A percentile compares a stretch with the other conserved stretches of the same genome.
phyloP scores from a whole-genome alignment of 35 echinoderm and acorn worm species.

The Ptychodera flava region DNA sequence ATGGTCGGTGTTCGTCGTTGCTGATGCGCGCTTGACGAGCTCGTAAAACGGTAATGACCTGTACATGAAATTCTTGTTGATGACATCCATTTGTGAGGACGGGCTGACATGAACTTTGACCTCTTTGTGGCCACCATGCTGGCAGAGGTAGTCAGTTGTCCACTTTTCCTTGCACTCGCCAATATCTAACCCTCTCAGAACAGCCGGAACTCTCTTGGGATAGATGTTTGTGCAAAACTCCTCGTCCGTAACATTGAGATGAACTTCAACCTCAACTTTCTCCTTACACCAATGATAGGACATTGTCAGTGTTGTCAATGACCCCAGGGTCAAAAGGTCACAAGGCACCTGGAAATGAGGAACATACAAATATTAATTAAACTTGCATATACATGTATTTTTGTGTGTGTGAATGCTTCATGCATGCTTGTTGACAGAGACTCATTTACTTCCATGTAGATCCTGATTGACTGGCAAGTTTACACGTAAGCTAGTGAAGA shows the following conservation, averaged over 20 bases:
- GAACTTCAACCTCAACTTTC: background rate
- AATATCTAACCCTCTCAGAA: slow-evolving; percentile 65
- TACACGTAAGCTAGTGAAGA: too few species aligned
- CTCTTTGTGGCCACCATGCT: slow-evolving; percentile 38
- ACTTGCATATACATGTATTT: too few species aligned
- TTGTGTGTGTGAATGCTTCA: too few species aligned
- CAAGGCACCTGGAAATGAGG: too few species aligned
- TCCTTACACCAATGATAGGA: background rate
- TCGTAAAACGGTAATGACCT: slow-evolving; percentile 67
- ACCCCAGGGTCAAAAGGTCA: background rate
- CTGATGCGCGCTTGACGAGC: slow-evolving; percentile 37
- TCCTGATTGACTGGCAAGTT: too few species aligned
- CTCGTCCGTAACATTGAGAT: background rate
- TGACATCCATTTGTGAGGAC: slow-evolving; percentile 64
- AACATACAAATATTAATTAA: too few species aligned
- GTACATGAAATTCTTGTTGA: slow-evolving; percentile 84
- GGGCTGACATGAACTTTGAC: slow-evolving; percentile 92
- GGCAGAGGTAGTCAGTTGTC: slow-evolving; percentile 52
- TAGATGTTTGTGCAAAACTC: background rate
- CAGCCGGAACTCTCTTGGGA: slow-evolving; percentile 47
- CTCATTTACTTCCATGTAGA: background rate
- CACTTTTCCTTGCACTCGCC: slow-evolving; percentile 52
- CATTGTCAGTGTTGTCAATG: background rate
- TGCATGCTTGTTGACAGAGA: background rate
- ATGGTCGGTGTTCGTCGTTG: slow-evolving; percentile 40